Evolutionary conservation across 2,888 invertebrate species (phyloP), one percentile per base, ranked within the genome.

Genomic region (Agrilus mali): DNA sequence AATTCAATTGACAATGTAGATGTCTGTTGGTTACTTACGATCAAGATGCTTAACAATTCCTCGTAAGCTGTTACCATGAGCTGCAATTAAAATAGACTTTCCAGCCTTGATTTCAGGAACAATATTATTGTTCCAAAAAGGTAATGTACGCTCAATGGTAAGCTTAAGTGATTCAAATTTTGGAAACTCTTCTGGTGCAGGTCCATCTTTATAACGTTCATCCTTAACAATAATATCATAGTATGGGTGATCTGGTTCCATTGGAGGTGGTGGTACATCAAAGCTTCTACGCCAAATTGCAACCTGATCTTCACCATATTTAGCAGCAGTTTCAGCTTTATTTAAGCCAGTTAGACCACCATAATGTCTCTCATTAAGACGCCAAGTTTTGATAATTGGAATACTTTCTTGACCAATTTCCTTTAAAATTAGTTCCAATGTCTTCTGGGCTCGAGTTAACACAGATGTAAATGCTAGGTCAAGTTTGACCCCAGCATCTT

Each of bases 211-310:
- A 53, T 78, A 79, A 47, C 85, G 77, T 0, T 81, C 69, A 64
- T 90, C 89, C 31, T 85, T 82, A 3, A 82, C 79, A 57, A 92
- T 90, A 27, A 70, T 73, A 1, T 83, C 76, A 58, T 84, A 85
- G 63, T 87, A 89, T 0, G 77, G 74, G 63, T 89, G 86, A 41
- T 78, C 79, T 20, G 75, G 67, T 52, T 86, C 83, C 80, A 92
- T 90, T 0, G 86, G 70, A 44, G 90, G 90, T 35, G 92, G 92
- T 2, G 86, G 82, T 7, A 81, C 76, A 59, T 90, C 88, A 53
- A 86, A 90, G 55, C 87, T 87, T 46, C 90, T 77, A 50, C 90
- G 77, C 92, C 92, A 92, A 55, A 85, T 83, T 67, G 87, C 85
- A 7, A 90, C 86, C 64, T 80, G 78, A 34, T 71, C 74, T 54